Conservation (phyloP, 2,113 vertebrate genomes). For the Sinocyclocheilus grahami region DNA sequence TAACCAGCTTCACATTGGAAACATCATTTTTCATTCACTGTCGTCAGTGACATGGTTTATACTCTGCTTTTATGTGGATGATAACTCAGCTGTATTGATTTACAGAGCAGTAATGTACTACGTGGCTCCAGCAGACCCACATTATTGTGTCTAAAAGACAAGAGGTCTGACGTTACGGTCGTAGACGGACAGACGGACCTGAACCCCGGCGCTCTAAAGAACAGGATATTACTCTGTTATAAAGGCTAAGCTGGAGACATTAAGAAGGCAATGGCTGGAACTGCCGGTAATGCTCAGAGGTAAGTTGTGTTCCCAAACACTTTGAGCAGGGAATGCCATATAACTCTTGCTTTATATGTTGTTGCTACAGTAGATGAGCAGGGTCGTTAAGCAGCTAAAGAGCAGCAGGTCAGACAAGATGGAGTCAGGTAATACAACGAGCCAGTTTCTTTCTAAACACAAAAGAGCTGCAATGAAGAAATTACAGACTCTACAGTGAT, state of each 20-base stretch:
- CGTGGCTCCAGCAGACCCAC: conserved; percentile 55
- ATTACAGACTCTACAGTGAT: background rate
- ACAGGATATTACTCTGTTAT: conserved; percentile 63
- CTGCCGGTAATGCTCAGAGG: conserved; percentile 64
- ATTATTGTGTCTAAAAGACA: conserved; percentile 46
- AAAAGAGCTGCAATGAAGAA: background rate
- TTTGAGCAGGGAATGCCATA: conserved; percentile 56
- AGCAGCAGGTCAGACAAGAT: background rate
- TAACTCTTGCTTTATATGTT: conserved; percentile 41
- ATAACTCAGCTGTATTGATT: conserved; percentile 72
- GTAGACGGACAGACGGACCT: conserved; percentile 23
- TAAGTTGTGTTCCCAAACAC: background rate
- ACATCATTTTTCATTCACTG: conserved; percentile 66
- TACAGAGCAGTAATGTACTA: conserved; percentile 68
- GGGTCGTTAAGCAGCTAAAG: background rate
- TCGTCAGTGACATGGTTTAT: conserved; percentile 60
- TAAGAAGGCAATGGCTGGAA: conserved; percentile 70
- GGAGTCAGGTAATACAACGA: background rate
- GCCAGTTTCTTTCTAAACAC: background rate
- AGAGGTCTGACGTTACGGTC: conserved; percentile 16
- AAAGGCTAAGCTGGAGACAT: conserved; percentile 66
- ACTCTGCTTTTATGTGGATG: conserved; percentile 51
- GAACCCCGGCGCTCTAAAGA: conserved; percentile 50
- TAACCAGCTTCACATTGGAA: conserved; percentile 39
- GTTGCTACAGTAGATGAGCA: conserved; percentile 36